phyloP scores from a whole-genome alignment of 2,113 vertebrate genomes.

The Casuarius casuarius region DNA sequence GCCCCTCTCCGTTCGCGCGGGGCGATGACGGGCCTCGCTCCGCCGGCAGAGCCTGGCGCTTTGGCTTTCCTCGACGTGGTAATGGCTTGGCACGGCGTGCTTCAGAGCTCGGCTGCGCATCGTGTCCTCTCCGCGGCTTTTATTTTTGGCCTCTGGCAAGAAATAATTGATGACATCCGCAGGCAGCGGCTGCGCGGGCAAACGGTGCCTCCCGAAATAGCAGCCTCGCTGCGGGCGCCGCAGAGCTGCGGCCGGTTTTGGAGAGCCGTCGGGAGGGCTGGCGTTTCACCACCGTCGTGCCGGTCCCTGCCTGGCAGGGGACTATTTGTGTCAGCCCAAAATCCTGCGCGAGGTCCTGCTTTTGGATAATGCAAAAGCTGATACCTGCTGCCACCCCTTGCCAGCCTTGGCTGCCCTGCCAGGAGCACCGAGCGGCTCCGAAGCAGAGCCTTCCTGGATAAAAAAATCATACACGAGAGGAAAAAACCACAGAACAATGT shows the following conservation, averaged over 20 bases:
- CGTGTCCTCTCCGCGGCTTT: not conserved
- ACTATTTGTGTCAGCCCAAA: not conserved
- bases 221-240: not conserved
- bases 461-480: not conserved
- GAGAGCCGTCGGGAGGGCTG: not conserved
- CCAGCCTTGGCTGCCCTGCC: not conserved
- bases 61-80: not conserved
- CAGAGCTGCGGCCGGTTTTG: rapidly evolving
- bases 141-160: not conserved
- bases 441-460: not conserved
- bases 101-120: not conserved
- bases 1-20: not conserved
- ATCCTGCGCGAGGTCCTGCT: not conserved
- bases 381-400: not conserved
- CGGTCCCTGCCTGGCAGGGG: too few species aligned
- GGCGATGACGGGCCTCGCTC: rapidly evolving
- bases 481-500: not conserved
- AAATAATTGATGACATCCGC: not conserved
- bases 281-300: too few species aligned
- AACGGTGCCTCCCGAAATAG: not conserved
- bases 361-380: not conserved
- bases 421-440: not conserved
- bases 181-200: rapidly evolving
- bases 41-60: not conserved
- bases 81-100: rapidly evolving